Conservation (phyloP, 2,113 vertebrate species). For the human region DNA sequence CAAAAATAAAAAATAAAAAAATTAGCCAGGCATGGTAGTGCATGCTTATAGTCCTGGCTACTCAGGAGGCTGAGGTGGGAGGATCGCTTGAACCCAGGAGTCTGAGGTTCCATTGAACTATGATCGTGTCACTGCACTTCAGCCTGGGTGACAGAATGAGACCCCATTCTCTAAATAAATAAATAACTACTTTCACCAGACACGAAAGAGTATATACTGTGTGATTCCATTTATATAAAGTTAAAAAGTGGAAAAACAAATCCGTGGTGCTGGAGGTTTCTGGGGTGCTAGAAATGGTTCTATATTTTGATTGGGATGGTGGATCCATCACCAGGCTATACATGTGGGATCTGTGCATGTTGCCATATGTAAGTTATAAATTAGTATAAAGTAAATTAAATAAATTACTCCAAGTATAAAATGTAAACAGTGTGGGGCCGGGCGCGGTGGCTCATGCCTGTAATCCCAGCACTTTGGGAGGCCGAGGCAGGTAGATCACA, state of each 20-base stretch:
- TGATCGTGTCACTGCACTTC: too few relatives aligned
- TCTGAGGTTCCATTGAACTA: too few relatives aligned
- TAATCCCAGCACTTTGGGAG: too few relatives aligned
- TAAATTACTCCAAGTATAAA: neutral
- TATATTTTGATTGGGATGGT: neutral
- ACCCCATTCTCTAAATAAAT: too few relatives aligned
- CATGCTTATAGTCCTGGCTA: too few relatives aligned
- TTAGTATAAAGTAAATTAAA: slow-evolving; percentile 11
- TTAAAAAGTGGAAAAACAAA: neutral
- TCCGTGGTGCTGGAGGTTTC: neutral
- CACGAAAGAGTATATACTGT: neutral
- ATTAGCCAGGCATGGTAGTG: too few relatives aligned
- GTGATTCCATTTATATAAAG: neutral
- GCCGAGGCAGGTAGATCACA: accelerated
- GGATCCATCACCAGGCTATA: neutral
- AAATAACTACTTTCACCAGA: neutral
- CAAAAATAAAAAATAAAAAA: too few relatives aligned
- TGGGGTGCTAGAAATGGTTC: neutral
- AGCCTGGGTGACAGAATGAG: too few relatives aligned
- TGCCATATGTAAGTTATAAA: neutral
- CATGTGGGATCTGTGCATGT: neutral
- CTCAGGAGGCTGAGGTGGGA: too few relatives aligned
- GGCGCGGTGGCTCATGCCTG: too few relatives aligned
- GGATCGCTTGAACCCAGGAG: too few relatives aligned
- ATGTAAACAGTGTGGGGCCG: neutral